phyloP scores from a whole-genome alignment of 2,113 vertebrate species.

The Thamnaconus septentrionalis region DNA sequence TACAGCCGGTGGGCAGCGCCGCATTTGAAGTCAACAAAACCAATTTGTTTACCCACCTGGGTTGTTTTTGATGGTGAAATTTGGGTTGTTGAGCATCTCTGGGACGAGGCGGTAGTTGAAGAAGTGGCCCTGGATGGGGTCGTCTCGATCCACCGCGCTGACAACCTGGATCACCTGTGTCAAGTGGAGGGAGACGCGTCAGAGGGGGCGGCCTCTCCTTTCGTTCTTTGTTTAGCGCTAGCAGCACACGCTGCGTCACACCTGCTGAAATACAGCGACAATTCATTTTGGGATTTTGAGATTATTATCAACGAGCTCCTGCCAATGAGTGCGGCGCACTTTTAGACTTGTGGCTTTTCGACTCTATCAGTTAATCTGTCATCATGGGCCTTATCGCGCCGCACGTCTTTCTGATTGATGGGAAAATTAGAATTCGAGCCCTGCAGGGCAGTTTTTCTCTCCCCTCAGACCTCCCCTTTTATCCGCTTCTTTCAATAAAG shows the following conservation, averaged over 20 bases:
- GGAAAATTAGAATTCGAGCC: slow-evolving; percentile 65
- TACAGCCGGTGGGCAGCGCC: too few species aligned
- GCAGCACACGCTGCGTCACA: slow-evolving; percentile 47
- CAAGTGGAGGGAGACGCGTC: slow-evolving; percentile 18
- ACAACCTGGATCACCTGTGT: slow-evolving; percentile 93
- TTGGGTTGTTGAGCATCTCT: slow-evolving; percentile 95
- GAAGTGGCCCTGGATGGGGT: slow-evolving; percentile 92
- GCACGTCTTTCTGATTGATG: slow-evolving; percentile 74
- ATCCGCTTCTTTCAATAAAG: slow-evolving; percentile 45
- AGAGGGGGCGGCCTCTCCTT: slow-evolving; percentile 46
- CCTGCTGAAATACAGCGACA: slow-evolving; percentile 66
- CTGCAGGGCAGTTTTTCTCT: slow-evolving; percentile 44
- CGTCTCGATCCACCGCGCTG: slow-evolving; percentile 94
- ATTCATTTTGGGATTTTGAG: slow-evolving; percentile 63
- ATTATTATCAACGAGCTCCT: slow-evolving; percentile 69
- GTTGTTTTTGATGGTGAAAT: slow-evolving; percentile 98
- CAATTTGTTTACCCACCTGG: slow-evolving; percentile 48
- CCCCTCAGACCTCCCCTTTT: not conserved
- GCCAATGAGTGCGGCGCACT: slow-evolving; percentile 40
- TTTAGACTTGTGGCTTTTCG: slow-evolving; percentile 59
- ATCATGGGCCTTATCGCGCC: slow-evolving; percentile 62
- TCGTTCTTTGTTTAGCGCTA: slow-evolving; percentile 41
- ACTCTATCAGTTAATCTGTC: slow-evolving; percentile 74
- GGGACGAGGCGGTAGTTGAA: slow-evolving; percentile 93
- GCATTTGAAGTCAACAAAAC: slow-evolving; percentile 34